Evolutionary conservation across 2,797 vertebrate genomes (phyloP), one percentile per base, ranked within the genome.

Genomic region (Darevskia nairensis): DNA sequence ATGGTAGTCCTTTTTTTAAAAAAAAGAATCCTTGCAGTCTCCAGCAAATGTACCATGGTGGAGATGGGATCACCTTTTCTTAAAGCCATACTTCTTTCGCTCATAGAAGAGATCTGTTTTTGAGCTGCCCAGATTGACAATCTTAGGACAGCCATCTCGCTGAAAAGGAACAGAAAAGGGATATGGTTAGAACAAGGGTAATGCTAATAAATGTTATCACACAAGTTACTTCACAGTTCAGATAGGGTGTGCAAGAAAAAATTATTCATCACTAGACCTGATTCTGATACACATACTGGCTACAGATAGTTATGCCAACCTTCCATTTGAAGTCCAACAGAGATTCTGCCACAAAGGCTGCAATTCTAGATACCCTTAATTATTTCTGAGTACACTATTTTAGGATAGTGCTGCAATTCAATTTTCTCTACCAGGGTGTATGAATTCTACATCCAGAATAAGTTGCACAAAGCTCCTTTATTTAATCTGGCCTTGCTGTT

Each of bases 71-170:
- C 98, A 99, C 98, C 99, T 99, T 97, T 99, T 99, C 97, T 99
- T 99, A 94, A 99, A 99, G 89, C 99, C 99, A 0, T 99, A 99
- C 93, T 99, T 99, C 95, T 99, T 99, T 90, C 99, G 97, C 95
- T 99, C 99, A 9, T 99, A 99, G 94, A 99, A 99, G 94, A 99
- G 98, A 95, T 99, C 99, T 82, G 99, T 99, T 96, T 99, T 99
- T 27, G 99, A 99, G 95, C 99, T 99, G 81, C 99, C 99, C 95
- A 99, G 95, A 94, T 99, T 99, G 90, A 99, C 99, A 0, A 99
- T 99, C 96, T 99, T 99, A 1, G 99, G 99, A 93, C 99, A 99
- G 79, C 99, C 99, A 87, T 99, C 99, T 94, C 99, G 96, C 99
- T 99, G 92, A 39, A 93, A 96, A 92, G 64, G 80, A 95, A 64